These are phyloP conservation scores for Eriosoma lanigerum DNA, from an alignment of 1,140 invertebrate genomes.

Conservation along the genomic window DNA sequence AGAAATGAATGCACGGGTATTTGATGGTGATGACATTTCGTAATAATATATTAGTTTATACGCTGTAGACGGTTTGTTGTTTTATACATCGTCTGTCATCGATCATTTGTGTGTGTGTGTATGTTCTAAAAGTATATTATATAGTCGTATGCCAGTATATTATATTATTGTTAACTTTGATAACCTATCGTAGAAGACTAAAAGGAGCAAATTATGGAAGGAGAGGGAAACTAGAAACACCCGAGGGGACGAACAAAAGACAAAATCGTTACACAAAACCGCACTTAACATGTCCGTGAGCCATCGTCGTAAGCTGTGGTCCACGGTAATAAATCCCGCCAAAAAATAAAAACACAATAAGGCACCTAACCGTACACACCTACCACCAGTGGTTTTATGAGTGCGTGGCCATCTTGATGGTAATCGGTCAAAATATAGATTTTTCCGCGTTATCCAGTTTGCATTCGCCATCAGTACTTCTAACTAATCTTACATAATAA, in stretches of 20 bases:
- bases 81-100: background rate
- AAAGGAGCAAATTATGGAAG: background rate
- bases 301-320: background rate
- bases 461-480: no score
- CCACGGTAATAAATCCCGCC: slow-evolving; percentile 6
- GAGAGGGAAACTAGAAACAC: background rate
- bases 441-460: background rate
- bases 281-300: slow-evolving; percentile 26
- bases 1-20: background rate
- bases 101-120: background rate
- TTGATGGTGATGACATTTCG: background rate
- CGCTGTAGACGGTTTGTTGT: background rate
- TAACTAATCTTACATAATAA: no score
- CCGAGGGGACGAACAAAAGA: background rate
- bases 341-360: background rate
- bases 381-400: background rate
- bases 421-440: background rate
- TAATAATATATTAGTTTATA: background rate
- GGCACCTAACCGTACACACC: no score
- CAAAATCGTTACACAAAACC: slow-evolving; percentile 46
- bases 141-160: background rate
- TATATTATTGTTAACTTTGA: background rate
- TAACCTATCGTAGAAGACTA: background rate
- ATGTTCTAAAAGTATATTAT: no score
- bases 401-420: background rate